These are phyloP conservation scores for Pantala flavescens DNA, from an alignment of 1,140 invertebrate genomes.

Conservation along the genomic window DNA sequence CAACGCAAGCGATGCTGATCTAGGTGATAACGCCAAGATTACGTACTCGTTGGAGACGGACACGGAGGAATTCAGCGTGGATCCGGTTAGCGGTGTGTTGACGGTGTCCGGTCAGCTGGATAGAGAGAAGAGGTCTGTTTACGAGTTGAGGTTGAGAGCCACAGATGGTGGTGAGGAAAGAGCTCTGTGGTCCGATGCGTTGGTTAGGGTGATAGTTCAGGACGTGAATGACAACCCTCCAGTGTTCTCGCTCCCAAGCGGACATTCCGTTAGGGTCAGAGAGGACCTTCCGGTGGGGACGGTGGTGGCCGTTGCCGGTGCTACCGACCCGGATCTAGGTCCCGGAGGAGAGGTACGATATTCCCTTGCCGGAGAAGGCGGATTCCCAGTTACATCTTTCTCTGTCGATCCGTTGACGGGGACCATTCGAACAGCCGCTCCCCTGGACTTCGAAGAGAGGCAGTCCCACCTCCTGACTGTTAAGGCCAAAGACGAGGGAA, in stretches of 20 bases:
- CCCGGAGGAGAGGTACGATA: slow-evolving; percentile 61
- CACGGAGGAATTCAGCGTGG: slow-evolving; percentile 72
- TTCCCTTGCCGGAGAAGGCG: slow-evolving; percentile 33
- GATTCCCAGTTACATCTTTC: slow-evolving; percentile 38
- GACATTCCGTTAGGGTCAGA: slow-evolving; percentile 65
- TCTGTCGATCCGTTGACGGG: slow-evolving; percentile 73
- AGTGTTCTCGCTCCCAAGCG: slow-evolving; percentile 58
- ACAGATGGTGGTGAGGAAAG: slow-evolving; percentile 54
- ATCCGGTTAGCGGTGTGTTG: slow-evolving; percentile 64
- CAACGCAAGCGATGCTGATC: slow-evolving; percentile 76
- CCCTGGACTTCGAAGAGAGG: slow-evolving; percentile 76
- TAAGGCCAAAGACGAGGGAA: slow-evolving; percentile 67
- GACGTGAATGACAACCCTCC: slow-evolving; percentile 91
- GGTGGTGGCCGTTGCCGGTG: slow-evolving; percentile 72
- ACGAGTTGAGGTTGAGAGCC: slow-evolving; percentile 73
- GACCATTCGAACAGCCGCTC: slow-evolving; percentile 61
- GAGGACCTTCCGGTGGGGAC: slow-evolving; percentile 85
- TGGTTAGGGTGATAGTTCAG: slow-evolving; percentile 64
- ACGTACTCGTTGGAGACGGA: slow-evolving; percentile 70
- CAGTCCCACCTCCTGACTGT: slow-evolving; percentile 81
- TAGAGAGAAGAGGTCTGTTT: slow-evolving; percentile 68
- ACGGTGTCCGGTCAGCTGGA: slow-evolving; percentile 65
- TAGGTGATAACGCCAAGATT: slow-evolving; percentile 68
- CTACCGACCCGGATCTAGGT: slow-evolving; percentile 77
- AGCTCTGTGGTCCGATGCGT: slow-evolving; percentile 61